Conservation (phyloP, 2,888 invertebrate genomes). For the Anticlea derivata region DNA sequence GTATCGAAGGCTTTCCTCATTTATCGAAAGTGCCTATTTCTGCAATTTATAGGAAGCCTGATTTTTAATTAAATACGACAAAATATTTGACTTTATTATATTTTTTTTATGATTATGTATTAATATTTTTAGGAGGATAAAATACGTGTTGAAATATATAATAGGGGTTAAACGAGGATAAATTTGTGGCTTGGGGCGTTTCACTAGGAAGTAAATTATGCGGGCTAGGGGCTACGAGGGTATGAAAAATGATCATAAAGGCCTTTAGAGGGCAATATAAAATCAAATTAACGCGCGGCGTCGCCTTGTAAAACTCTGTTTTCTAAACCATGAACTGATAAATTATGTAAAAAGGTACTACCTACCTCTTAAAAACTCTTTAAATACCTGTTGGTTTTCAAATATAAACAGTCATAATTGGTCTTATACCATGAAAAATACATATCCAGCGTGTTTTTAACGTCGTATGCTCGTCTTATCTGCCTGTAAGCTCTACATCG, state of each 20-base stretch:
- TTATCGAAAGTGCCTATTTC: conserved; percentile 7
- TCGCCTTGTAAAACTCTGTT: conserved; percentile 12
- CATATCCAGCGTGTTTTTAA: too few species aligned
- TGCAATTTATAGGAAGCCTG: not conserved
- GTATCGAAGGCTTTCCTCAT: conserved; percentile 29
- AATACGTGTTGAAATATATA: conserved; percentile 28
- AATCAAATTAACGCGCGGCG: conserved; percentile 25
- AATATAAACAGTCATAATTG: too few species aligned
- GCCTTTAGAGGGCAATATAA: conserved; percentile 41
- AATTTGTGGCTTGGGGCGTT: conserved; percentile 53
- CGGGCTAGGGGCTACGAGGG: conserved; percentile 42
- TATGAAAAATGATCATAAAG: conserved; percentile 47
- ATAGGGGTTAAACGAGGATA: conserved; percentile 50
- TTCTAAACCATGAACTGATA: conserved; percentile 11
- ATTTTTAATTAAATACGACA: not conserved
- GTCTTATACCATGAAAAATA: too few species aligned
- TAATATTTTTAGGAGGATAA: not conserved
- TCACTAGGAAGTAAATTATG: conserved; percentile 54
- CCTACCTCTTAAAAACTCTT: too few species aligned
- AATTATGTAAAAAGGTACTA: conserved; percentile 11
- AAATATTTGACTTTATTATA: conserved; percentile 1
- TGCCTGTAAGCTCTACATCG: not conserved
- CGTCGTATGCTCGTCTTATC: too few species aligned
- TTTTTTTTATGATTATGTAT: not conserved
- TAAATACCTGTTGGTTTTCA: too few species aligned